phyloP scores from a whole-genome alignment of 2,113 vertebrate species.

The Empidonax traillii region DNA sequence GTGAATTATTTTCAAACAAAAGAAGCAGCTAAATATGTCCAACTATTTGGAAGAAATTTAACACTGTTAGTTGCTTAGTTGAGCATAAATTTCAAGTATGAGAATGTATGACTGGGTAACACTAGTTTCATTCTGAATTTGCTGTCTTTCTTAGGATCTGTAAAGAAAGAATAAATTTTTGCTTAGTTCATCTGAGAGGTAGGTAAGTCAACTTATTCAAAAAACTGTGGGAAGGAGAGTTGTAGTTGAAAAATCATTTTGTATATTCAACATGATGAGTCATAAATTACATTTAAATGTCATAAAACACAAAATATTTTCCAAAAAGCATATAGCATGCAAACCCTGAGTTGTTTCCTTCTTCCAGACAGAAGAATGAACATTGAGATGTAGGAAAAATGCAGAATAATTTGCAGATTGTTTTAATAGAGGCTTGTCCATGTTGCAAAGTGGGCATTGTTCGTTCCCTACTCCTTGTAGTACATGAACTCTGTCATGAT shows the following conservation, averaged over 20 bases:
- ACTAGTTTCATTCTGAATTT: neutral
- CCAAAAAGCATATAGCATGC: fast-evolving
- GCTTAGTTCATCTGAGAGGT: neutral
- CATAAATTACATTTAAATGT: neutral
- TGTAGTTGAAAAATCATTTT: neutral
- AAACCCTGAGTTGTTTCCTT: neutral
- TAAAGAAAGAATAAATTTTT: neutral
- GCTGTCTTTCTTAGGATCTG: neutral
- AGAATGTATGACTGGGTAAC: neutral
- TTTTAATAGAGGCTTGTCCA: neutral
- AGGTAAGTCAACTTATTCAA: neutral
- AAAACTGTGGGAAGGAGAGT: neutral
- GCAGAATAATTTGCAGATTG: neutral
- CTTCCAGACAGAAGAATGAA: neutral
- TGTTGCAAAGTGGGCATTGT: neutral
- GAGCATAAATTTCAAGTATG: slow-evolving; percentile 6
- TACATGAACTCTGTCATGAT: neutral
- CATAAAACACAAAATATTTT: neutral
- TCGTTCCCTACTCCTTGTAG: neutral
- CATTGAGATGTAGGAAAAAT: neutral
- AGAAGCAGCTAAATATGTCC: slow-evolving; percentile 49
- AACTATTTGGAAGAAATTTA: slow-evolving; percentile 44
- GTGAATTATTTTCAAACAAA: slow-evolving; percentile 60
- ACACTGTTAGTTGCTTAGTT: slow-evolving; percentile 26
- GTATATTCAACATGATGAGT: neutral